Evolutionary conservation across 2,797 vertebrate genomes (phyloP), one percentile per base, ranked within the genome.

Genomic region (Pelodytes ibericus): DNA sequence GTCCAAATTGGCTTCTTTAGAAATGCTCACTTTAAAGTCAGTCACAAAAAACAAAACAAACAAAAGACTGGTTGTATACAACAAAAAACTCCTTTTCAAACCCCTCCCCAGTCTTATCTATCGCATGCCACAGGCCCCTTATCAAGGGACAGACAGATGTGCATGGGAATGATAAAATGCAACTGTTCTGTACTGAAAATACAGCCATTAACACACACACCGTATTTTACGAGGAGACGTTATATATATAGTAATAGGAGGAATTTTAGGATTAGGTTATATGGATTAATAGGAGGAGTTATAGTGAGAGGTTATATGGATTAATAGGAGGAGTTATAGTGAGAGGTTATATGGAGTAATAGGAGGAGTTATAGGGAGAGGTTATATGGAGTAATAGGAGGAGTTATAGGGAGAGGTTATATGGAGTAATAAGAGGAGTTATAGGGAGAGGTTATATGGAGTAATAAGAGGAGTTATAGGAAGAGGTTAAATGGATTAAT

Each of bases 131-230:
- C n/a, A 7, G 20, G 13, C 39, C 16, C 15, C 57, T 68, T 75
- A 61, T 75, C 58, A n/a, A 20, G 13, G 53, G 41, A 47, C 30
- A 41, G 44, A 30, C 58, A 63, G 49, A 41, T 18, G 30, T 75
- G 74, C 15, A 3, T 16, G 3, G 25, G 26, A 9, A 20, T 51
- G 74, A 69, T 75, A 70, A 75, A 27, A 24, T 2, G 49, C 7
- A 22, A 4, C 6, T 24, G n/a, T 53, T n/a, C 13, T n/a, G 18
- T 53, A 53, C 20, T 7, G 16, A 8, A 20, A 53, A 22, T 4
- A 4, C 0, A 1, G 20, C 49, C 49, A 7, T 1, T 7, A 39
- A 39, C 22, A 47, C 2, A 18, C 33, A 36, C 33, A 36, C 36
- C 1, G 36, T 39, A 39, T 39, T n/a, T n/a, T n/a, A n/a, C n/a